A percentile compares a stretch with the other conserved stretches of the same genome.
Evolutionary conservation across 2,888 invertebrate genomes (phyloP).

Genomic region (Eumerus sabulonum): DNA sequence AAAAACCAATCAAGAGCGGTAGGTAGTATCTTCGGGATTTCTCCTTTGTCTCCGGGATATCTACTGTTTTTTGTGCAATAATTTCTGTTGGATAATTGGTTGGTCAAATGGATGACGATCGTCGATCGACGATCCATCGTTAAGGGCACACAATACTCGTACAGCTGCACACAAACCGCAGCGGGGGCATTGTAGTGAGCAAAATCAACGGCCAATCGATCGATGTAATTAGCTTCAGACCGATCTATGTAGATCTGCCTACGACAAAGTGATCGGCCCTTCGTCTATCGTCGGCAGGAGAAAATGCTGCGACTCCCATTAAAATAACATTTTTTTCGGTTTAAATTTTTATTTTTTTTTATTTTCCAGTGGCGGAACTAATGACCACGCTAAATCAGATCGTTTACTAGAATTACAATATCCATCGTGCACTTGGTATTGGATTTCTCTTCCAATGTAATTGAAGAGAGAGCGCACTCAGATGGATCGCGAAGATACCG

Average conservation of each 20-base stretch:
- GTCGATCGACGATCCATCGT: constrained; percentile 12
- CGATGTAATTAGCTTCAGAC: too few relatives aligned
- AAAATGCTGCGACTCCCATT: too few relatives aligned
- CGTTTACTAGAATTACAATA: not conserved
- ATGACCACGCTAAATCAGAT: constrained; percentile 18
- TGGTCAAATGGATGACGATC: constrained; percentile 19
- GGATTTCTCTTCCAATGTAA: not conserved
- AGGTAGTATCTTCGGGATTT: constrained; percentile 9
- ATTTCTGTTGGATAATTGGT: constrained; percentile 31
- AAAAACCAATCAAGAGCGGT: not conserved
- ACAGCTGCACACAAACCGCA: not conserved
- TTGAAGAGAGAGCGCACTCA: not conserved
- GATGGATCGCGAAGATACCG: too few relatives aligned
- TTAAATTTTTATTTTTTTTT: too few relatives aligned
- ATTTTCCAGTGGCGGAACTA: constrained; percentile 10
- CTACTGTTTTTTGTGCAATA: constrained; percentile 23
- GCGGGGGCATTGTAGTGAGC: too few relatives aligned
- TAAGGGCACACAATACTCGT: constrained; percentile 18
- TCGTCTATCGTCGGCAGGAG: too few relatives aligned
- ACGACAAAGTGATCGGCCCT: too few relatives aligned
- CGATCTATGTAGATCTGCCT: too few relatives aligned
- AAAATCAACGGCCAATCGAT: too few relatives aligned
- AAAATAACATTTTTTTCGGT: too few relatives aligned
- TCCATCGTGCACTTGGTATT: too few relatives aligned
- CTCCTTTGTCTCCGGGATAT: constrained; percentile 19